These are phyloP conservation scores for Zoanthus gigantus DNA, from an alignment of 92 coral and sea anemone species.

Conservation along the genomic window DNA sequence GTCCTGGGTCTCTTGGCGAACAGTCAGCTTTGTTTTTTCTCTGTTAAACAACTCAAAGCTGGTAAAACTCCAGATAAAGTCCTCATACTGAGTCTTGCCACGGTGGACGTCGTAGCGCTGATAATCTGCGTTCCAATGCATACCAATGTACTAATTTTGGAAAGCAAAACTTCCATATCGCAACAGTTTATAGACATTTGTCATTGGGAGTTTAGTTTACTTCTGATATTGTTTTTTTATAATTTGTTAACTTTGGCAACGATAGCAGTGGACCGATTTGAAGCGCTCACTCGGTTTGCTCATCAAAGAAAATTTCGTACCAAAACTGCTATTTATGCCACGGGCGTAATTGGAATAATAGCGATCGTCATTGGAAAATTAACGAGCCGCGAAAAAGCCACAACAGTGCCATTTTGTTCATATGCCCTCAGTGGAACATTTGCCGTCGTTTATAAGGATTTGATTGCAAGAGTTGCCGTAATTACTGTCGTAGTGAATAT, in stretches of 20 bases:
- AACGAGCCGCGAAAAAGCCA: conserved; percentile 10
- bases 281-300: conserved; percentile 26
- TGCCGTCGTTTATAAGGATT: not conserved
- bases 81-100: conserved; percentile 3
- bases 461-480: conserved; percentile 14
- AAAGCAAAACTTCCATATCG: not conserved
- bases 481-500: not conserved
- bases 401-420: conserved; percentile 13
- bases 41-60: not conserved
- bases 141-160: not conserved
- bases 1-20: conserved; percentile 10
- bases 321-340: conserved; percentile 17
- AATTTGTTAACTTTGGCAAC: conserved; percentile 21
- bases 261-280: conserved; percentile 31
- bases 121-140: conserved; percentile 8
- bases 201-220: conserved; percentile 29
- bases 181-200: conserved; percentile 5
- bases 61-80: conserved; percentile 13
- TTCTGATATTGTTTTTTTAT: conserved; percentile 23
- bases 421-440: not conserved
- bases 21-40: not conserved
- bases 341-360: not conserved
- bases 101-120: not conserved
- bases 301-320: conserved; percentile 17
- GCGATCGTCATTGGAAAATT: not conserved